Percentiles rank a stretch among this genome's conserved stretches.
Conservation (phyloP, 1,140 invertebrate species). For the Scylla paramamosain region DNA sequence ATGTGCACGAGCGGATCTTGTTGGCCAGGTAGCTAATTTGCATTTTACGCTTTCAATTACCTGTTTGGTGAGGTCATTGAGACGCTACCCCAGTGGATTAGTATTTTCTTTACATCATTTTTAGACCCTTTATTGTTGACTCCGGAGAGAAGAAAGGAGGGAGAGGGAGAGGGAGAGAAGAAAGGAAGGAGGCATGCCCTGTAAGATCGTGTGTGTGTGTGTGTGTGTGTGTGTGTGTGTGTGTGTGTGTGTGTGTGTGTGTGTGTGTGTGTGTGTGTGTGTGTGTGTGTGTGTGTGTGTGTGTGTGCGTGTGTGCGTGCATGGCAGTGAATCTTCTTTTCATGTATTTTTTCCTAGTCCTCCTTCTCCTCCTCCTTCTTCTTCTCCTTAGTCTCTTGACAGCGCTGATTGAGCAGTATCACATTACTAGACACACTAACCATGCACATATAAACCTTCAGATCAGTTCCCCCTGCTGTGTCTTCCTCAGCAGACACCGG, state of each 20-base stretch:
- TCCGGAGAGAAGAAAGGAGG: not conserved
- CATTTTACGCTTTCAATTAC: conserved; percentile 65
- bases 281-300: conserved; percentile 29
- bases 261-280: conserved; percentile 38
- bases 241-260: conserved; percentile 45
- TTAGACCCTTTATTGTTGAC: not conserved
- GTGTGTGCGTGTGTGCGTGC: conserved; percentile 42
- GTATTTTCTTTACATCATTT: conserved; percentile 44
- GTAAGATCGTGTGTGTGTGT: not conserved
- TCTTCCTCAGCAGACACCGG: not conserved
- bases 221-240: conserved; percentile 28
- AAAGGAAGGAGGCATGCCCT: not conserved
- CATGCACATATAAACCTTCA: not conserved
- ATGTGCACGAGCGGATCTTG: conserved; percentile 43
- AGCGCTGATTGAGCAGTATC: not conserved
- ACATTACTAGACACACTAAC: not conserved
- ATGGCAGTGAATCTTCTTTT: not conserved
- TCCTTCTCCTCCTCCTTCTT: not conserved
- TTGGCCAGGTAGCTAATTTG: conserved; percentile 57
- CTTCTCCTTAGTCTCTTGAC: not conserved
- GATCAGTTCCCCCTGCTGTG: not conserved
- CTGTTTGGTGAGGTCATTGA: conserved; percentile 57
- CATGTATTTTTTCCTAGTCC: not conserved
- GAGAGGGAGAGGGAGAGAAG: not conserved
- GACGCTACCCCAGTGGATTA: conserved; percentile 31